Base-by-base conservation (phyloP, 2,888 invertebrate species). In the Drosophila yooni region DNA sequence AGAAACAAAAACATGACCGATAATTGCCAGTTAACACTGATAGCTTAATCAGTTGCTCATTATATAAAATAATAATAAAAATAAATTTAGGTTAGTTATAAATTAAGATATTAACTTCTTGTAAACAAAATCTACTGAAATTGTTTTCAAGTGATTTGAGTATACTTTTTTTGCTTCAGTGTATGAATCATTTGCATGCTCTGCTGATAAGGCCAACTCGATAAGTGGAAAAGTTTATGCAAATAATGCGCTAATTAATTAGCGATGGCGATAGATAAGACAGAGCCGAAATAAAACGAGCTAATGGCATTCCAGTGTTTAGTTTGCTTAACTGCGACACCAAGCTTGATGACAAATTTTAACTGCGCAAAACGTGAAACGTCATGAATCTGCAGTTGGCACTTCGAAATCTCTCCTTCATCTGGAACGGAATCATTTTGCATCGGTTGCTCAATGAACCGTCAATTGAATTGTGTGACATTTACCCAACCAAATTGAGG, bases 211-310 rank as follows among this genome's bases (percentile, higher is more conserved):
- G 46, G 54, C 63, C 33, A 43, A 13, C 43, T 56, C 59, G 50
- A 66, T 50, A 63, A 53, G 43, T 31, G 25, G 50, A 60, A 79
- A 70, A 79, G 21, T 66, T 48, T 51, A 36, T 50, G 46, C 63
- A 73, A 74, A 76, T 82, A 67, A 72, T 58, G 52, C 33, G 58
- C 70, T 83, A 90, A 87, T 88, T 83, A 87, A 88, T 88, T 77
- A 65, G 67, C 52, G 69, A 79, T 89, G 76, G 56, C 69, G 31
- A 63, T 74, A 74, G 88, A 82, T 83, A 79, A 74, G 43, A 73
- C 31, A 62, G 21, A 53, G 48, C 66, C 60, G 4, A 62, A 70
- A 69, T n/a, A 36, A 21, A 40, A 25, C 27, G 7, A 25, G 25
- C 7, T 63, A 69, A 48, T n/a, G 25, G 53, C 50, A 29, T 46